Evolutionary conservation across 2,797 vertebrate species (phyloP), one percentile per base, ranked within the genome.

Genomic region (Enteromius thamalakanensis): DNA sequence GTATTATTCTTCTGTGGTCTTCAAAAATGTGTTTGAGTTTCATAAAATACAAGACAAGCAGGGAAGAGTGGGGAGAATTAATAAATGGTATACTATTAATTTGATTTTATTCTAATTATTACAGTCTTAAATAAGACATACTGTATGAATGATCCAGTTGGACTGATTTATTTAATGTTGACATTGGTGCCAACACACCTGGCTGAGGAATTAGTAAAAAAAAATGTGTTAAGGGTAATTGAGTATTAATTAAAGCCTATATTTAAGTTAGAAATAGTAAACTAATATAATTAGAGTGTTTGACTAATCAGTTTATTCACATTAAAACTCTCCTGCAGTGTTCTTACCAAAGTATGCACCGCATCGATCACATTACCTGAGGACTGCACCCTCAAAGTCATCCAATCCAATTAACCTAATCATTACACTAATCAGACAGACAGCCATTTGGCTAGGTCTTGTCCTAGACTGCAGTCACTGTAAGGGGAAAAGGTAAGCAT

Each of bases 341-440:
- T 29, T 79, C 55, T 58, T 74, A 47, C 12, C 21, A 17, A 58
- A 26, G 23, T 82, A 55, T 79, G 69, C 55, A 71, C 70, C 32
- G 40, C 21, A 45, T 67, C 29, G 17, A 23, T 79, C 72, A 58
- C 82, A 70, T 74, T 83, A 83, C 68, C 80, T 87, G 76, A 84
- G 80, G 80, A 82, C 68, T 72, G 47, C 58, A 65, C 23, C 53
- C 64, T 37, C 21, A 69, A 84, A 62, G 5, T 26, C 68, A 74
- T 47, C 55, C 29, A 29, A 70, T 53, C 82, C 32, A 60, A 14
- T 82, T 84, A 60, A 42, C 4, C 29, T 72, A 83, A 40, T 37
- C 62, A 68, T 69, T 72, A 45, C 58, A 67, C 49, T 80, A 62
- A 67, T 82, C 69, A 68, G 9, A 15, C 26, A 76, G 55, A 62